Evolutionary conservation across 2,888 invertebrate genomes (phyloP).

Genomic region (Bhutanitis thaidina): DNA sequence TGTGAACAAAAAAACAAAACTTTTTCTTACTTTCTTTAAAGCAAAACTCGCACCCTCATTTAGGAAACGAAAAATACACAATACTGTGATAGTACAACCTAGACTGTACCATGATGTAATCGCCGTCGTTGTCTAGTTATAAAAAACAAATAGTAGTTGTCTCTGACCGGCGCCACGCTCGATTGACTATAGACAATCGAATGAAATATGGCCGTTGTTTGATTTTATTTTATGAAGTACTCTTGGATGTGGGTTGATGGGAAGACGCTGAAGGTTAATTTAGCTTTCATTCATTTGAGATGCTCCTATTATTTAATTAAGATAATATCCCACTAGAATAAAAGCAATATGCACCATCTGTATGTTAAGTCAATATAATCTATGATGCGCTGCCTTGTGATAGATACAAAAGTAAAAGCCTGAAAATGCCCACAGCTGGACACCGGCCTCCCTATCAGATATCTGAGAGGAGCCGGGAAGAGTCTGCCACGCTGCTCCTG

Average conservation of each 20-base stretch:
- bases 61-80: constrained; percentile 4
- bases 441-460: too few relatives aligned
- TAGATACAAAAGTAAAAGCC: too few relatives aligned
- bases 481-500: too few relatives aligned
- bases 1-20: too few relatives aligned
- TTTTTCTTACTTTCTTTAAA: too few relatives aligned
- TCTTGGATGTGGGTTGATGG: not conserved
- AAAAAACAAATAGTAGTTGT: constrained; percentile 45
- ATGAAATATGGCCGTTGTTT: constrained; percentile 32
- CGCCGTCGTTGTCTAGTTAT: constrained; percentile 24
- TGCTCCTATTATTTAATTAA: too few relatives aligned
- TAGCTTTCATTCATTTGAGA: not conserved
- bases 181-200: constrained; percentile 59
- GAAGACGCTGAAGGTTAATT: not conserved
- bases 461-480: too few relatives aligned
- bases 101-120: constrained; percentile 38
- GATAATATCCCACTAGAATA: too few relatives aligned
- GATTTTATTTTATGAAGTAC: constrained; percentile 15
- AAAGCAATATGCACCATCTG: too few relatives aligned
- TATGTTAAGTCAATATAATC: too few relatives aligned
- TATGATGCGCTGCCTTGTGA: too few relatives aligned
- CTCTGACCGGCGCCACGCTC: constrained; percentile 53
- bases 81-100: constrained; percentile 7
- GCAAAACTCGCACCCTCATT: not conserved
- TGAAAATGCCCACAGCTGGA: too few relatives aligned